Base-by-base conservation (phyloP, 92 coral and sea anemone species). In the Ricordea florida region DNA sequence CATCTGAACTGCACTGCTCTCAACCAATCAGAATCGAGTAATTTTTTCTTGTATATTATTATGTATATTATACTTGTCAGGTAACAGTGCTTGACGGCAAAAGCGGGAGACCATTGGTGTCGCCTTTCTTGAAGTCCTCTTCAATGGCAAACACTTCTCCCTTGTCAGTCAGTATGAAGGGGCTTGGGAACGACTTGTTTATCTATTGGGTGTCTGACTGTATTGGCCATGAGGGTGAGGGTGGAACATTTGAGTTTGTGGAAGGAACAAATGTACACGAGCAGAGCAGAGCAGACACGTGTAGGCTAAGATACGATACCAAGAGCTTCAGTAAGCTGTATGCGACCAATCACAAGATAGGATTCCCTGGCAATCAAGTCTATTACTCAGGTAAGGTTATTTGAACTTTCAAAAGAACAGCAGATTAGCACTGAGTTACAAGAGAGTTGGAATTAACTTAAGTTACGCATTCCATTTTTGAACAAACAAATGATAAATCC, bases 281-380 rank as follows among this genome's bases (percentile, higher is more conserved):
- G n/a, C 99, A 96, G 77, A 96, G 99, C 69, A 81, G 99, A 10
- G 97, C 99, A 6, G 99, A 96, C 68, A 96, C 99, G 3, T 96
- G 99, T 48, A 72, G 86, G 45, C 87, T 96, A 16, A 74, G 99
- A 30, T 96, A 88, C 66, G 82, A 89, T 32, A 81, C 97, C 36
- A 92, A 96, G 87, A 85, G 98, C 53, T 92, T 92, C 76, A 96
- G 99, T 67, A 87, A 89, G 68, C 78, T 96, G 44, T 75, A 85
- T 20, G 86, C 86, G 7, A 96, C 78, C 88, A 96, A 84, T 59
- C 66, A 61, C 37, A 85, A 67, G 66, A 82, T 87, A 21, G 97
- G 96, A 17, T 96, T 96, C 70, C 97, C 99, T 47, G 99, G 99
- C 27, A 60, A 88, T 25, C 72, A 79, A 2, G 86, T 96, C 13